Conservation (phyloP, 2,888 invertebrate genomes). For the Cyclophora albipunctata region DNA sequence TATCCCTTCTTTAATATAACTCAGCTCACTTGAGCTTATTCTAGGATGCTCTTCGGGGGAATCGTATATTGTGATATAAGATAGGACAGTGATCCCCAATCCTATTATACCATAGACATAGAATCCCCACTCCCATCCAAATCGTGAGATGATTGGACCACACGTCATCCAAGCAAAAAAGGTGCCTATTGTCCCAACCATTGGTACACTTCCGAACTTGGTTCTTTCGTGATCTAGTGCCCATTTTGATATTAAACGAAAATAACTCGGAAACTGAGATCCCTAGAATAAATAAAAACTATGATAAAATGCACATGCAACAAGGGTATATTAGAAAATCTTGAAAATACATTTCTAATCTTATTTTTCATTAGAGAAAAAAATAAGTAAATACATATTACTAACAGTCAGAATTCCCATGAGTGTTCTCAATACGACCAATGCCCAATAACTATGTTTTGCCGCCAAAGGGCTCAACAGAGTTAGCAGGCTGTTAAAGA, state of each 20-base stretch:
- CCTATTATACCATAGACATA: slow-evolving; percentile 65
- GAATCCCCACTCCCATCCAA: slow-evolving; percentile 77
- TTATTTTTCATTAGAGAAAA: too few relatives aligned
- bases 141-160: slow-evolving; percentile 42
- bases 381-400: too few relatives aligned
- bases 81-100: slow-evolving; percentile 24
- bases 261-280: slow-evolving; percentile 63
- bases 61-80: slow-evolving; percentile 34
- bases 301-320: too few relatives aligned
- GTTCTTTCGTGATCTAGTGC: slow-evolving; percentile 77
- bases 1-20: slow-evolving; percentile 7
- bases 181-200: slow-evolving; percentile 66
- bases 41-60: slow-evolving; percentile 67
- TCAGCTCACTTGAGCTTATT: slow-evolving; percentile 38
- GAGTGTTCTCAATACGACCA: slow-evolving; percentile 4
- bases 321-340: too few relatives aligned
- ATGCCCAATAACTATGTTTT: slow-evolving; percentile 9
- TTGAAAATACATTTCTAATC: too few relatives aligned
- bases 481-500: slow-evolving; percentile 6
- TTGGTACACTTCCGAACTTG: slow-evolving; percentile 54
- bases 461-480: slow-evolving; percentile 10
- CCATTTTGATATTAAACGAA: slow-evolving; percentile 75
- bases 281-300: slow-evolving; percentile 34
- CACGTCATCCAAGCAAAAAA: slow-evolving; percentile 26
- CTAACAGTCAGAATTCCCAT: too few relatives aligned